Conservation (phyloP, 2,888 invertebrate species). For the Epistrophella euchroma region DNA sequence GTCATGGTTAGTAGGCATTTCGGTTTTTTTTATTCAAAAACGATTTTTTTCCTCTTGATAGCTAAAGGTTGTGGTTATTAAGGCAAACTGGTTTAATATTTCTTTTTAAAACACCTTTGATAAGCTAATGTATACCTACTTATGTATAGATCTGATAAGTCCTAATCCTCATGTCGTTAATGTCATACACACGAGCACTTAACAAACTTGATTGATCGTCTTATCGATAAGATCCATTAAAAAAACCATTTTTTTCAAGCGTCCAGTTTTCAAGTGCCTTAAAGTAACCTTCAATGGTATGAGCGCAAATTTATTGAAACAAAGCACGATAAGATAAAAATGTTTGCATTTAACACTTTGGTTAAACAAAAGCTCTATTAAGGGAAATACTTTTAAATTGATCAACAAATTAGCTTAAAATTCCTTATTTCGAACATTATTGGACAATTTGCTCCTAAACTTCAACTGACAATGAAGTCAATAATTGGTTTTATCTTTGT, state of each 20-base stretch:
- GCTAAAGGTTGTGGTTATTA: background rate
- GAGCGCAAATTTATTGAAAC: background rate
- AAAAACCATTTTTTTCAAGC: slow-evolving; percentile 3
- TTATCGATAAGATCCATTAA: background rate
- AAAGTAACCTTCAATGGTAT: background rate
- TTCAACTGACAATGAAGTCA: slow-evolving; percentile 44
- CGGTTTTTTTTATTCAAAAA: background rate
- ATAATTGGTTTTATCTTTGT: background rate
- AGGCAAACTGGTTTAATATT: background rate
- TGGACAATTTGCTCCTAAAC: background rate
- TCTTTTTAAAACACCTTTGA: background rate
- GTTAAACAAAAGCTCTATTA: background rate
- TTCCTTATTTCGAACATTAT: background rate
- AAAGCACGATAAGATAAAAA: slow-evolving; percentile 27
- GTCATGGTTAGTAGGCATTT: background rate
- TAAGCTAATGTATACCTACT: background rate
- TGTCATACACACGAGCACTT: slow-evolving; percentile 15
- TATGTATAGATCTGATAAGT: background rate
- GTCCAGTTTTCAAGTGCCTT: background rate
- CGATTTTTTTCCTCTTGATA: background rate
- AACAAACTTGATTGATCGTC: background rate
- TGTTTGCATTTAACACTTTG: background rate
- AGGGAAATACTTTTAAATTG: background rate
- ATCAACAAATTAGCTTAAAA: background rate
- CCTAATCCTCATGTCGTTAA: background rate